phyloP scores from a whole-genome alignment of 2,797 vertebrate genomes.

The Clarias pachynema region DNA sequence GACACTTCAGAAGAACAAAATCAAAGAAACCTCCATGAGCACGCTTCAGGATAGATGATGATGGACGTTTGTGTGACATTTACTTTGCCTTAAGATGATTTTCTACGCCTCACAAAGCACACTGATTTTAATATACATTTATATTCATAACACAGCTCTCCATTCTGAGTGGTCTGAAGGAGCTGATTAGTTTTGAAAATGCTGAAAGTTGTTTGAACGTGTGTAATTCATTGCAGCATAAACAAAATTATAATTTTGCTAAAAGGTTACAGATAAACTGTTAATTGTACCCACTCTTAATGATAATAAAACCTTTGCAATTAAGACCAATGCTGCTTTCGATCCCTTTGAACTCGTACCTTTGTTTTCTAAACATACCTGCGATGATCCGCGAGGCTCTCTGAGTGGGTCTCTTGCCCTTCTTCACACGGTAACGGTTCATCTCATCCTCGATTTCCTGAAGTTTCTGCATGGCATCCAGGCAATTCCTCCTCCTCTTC shows the following conservation, averaged over 20 bases:
- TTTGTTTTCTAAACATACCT: constrained; percentile 70
- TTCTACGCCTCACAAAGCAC: neutral
- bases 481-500: constrained; percentile 91
- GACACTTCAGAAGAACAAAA: neutral
- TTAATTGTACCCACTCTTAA: neutral
- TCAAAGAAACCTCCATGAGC: neutral
- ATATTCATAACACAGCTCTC: neutral
- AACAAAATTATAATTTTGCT: neutral
- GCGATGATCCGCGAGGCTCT: constrained; percentile 83
- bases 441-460: constrained; percentile 96
- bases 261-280: neutral
- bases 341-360: neutral
- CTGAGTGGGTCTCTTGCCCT: constrained; percentile 89
- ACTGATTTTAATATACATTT: neutral
- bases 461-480: constrained; percentile 89
- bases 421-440: constrained; percentile 91
- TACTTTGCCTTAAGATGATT: neutral
- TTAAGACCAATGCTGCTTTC: neutral
- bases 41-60: neutral
- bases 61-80: neutral
- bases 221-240: neutral
- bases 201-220: neutral
- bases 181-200: neutral
- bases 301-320: neutral
- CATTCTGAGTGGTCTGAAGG: neutral